These are phyloP conservation scores for Dynastes grantii DNA, from an alignment of 2,888 invertebrate genomes.

Conservation along the genomic window DNA sequence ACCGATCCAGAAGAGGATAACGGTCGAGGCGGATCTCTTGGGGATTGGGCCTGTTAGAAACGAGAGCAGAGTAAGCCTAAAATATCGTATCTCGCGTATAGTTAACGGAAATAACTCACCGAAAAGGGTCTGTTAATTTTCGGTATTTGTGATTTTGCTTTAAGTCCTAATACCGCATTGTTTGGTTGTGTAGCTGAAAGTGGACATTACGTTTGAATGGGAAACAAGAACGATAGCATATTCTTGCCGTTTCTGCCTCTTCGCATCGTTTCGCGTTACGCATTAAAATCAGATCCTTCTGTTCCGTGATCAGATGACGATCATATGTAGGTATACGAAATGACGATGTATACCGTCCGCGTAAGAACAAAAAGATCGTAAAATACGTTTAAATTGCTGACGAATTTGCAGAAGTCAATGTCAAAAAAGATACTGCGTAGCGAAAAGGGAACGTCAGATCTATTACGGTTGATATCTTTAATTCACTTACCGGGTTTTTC, in stretches of 20 bases:
- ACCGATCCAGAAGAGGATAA: slow-evolving; percentile 14
- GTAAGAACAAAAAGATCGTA: too few relatives aligned
- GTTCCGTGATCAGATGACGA: too few relatives aligned
- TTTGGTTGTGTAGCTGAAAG: slow-evolving; percentile 36
- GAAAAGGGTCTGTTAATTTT: slow-evolving; percentile 47
- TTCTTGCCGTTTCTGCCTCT: too few relatives aligned
- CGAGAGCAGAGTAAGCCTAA: neutral
- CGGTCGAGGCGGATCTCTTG: slow-evolving; percentile 21
- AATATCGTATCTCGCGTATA: too few relatives aligned
- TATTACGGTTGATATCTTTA: neutral
- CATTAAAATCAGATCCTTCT: too few relatives aligned
- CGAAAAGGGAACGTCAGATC: neutral
- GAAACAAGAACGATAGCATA: too few relatives aligned
- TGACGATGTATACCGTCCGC: too few relatives aligned
- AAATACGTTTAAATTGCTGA: neutral
- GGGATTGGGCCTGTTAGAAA: slow-evolving; percentile 28
- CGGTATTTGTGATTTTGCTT: slow-evolving; percentile 50
- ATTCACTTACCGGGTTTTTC: slow-evolving; percentile 53
- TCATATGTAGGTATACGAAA: too few relatives aligned
- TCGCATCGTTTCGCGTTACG: too few relatives aligned
- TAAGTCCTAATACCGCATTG: slow-evolving; percentile 17
- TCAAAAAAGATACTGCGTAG: neutral
- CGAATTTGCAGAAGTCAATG: neutral
- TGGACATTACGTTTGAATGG: neutral
- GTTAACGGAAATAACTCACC: slow-evolving; percentile 23